phyloP scores from a whole-genome alignment of 1,140 invertebrate genomes.

The Temnothorax nylanderi region DNA sequence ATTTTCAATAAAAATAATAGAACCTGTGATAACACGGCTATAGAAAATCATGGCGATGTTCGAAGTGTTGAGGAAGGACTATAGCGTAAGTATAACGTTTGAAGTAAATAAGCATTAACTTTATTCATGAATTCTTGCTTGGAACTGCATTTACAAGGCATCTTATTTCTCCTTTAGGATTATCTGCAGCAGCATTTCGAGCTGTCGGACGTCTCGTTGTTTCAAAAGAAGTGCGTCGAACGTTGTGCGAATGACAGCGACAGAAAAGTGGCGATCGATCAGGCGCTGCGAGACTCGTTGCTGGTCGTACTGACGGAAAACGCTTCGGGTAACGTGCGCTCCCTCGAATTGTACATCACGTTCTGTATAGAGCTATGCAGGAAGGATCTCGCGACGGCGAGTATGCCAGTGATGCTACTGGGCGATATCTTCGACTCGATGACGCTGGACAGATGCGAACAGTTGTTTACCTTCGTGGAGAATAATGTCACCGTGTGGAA shows the following conservation, averaged over 20 bases:
- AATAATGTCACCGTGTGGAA: constrained; percentile 96
- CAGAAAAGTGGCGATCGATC: constrained; percentile 93
- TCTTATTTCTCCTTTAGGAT: constrained; percentile 66
- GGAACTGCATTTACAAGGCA: not conserved
- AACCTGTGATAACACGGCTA: not conserved
- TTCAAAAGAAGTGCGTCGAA: constrained; percentile 80
- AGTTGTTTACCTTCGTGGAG: constrained; percentile 96
- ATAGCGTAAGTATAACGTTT: constrained; percentile 75
- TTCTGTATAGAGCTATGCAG: constrained; percentile 91
- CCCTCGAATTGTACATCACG: constrained; percentile 89
- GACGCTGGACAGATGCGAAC: constrained; percentile 94
- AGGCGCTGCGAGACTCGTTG: constrained; percentile 92
- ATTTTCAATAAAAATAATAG: constrained; percentile 11
- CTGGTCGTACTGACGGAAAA: constrained; percentile 87
- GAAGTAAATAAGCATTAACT: not conserved
- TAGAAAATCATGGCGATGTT: constrained; percentile 74
- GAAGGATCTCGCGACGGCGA: constrained; percentile 92
- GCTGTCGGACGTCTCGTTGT: constrained; percentile 74
- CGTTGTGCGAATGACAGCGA: constrained; percentile 88
- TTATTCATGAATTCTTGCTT: not conserved
- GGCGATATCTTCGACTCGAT: constrained; percentile 97
- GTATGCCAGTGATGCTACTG: constrained; percentile 94
- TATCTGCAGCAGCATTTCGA: constrained; percentile 78
- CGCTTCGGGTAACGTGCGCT: constrained; percentile 83
- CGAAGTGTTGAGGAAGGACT: constrained; percentile 78